Base-by-base conservation (phyloP, 2,888 invertebrate genomes). In the Notodonta ziczac region DNA sequence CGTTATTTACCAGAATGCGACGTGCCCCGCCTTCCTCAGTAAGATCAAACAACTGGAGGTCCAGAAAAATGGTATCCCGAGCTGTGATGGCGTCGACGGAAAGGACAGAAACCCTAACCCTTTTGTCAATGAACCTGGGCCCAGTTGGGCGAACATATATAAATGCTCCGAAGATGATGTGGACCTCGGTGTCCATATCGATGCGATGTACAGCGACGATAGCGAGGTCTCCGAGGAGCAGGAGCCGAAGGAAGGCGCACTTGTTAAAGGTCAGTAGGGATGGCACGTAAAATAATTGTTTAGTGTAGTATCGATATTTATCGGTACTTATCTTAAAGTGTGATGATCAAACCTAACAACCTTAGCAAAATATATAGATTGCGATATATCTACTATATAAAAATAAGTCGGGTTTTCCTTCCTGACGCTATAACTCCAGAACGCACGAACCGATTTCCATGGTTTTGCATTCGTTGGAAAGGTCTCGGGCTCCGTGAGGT, bases 1-100 rank as follows among this genome's bases (percentile, higher is more conserved):
- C 3, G 83, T 76, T 5, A 88, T 90, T 46, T 93, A 93, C 66
- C 91, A 91, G 65, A 92, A 92, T 62, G 84, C 90, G 66, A 59
- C 62, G 71, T 48, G 56, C 55, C 51, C 65, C 7, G 9, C 54
- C 6, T 13, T 52, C 5, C 52, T 52, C 5, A 53, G 24, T 42
- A 52, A 46, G 10, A n/a, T n/a, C 13, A 46, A 46, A 46, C 4
- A 13, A n/a, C 4, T n/a, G 5, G 46, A 32, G 51, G 39, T 50
- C 59, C 61, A n/a, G 61, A 39, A 39, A 63, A 66, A 32, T 68
- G 54, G 9, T 69, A 5, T n/a, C 7, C 46, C 12, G 35, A 50
- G 35, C 10, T 69, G 72, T 7, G 52, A 52, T 13, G 13, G 52
- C 32, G 52, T 50, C 32, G 52, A 52, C 13, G 52, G 52, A 7